Percentiles rank a stretch among this genome's conserved stretches.
Evolutionary conservation across 2,888 invertebrate species (phyloP).

Genomic region (Euclidia mi): DNA sequence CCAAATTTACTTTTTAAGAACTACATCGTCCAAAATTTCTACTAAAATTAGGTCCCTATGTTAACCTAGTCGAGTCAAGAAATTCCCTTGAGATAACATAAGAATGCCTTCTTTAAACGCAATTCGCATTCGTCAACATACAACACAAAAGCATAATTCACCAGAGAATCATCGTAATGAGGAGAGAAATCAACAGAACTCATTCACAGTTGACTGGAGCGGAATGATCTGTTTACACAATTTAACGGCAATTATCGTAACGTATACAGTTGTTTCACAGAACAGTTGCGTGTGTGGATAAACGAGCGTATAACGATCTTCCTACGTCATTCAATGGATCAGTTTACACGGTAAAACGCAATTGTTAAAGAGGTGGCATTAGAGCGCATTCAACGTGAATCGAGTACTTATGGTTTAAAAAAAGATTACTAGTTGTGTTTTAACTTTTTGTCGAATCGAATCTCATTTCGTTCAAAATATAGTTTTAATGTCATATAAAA

Average conservation of each 20-base stretch:
- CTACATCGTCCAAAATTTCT: no score
- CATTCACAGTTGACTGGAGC: conserved; percentile 8
- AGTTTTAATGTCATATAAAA: no score
- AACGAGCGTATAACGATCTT: conserved; percentile 13
- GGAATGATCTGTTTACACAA: conserved; percentile 4
- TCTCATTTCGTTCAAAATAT: no score
- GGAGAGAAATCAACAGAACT: neutral
- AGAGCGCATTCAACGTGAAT: neutral
- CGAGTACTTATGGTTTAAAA: no score
- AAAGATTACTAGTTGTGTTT: no score
- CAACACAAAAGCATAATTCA: neutral
- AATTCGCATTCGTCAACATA: no score
- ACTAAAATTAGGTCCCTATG: no score
- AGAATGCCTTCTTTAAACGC: no score
- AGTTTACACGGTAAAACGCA: conserved; percentile 4
- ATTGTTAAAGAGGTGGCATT: conserved; percentile 14
- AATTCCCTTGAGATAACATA: no score
- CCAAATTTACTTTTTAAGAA: no score
- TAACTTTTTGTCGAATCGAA: no score
- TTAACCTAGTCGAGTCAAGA: no score
- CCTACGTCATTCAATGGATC: conserved; percentile 3
- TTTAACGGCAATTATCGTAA: conserved; percentile 10
- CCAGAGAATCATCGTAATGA: neutral
- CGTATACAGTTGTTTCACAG: neutral
- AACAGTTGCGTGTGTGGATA: conserved; percentile 6